Conservation (phyloP, 2,888 invertebrate species). For the Epistrophella euchroma region DNA sequence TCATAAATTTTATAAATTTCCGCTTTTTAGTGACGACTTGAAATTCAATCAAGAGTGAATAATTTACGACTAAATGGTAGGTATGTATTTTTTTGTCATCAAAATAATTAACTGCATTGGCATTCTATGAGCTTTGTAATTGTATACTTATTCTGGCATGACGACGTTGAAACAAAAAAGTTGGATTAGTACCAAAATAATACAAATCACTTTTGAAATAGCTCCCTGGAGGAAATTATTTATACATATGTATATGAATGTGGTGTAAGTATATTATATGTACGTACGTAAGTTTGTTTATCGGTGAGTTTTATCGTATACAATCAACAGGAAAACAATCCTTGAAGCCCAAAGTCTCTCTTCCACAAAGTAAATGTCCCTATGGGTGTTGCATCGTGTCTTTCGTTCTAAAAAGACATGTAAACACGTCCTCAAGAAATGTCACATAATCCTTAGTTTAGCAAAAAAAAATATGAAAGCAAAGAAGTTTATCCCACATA, state of each 20-base stretch:
- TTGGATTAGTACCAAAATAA: constrained; percentile 57
- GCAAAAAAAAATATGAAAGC: constrained; percentile 53
- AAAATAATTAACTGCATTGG: no score
- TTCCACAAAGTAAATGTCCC: constrained; percentile 22
- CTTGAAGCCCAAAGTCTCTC: constrained; percentile 40
- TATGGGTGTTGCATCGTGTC: background rate
- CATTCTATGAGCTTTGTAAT: no score
- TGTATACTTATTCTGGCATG: background rate
- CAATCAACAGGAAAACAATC: constrained; percentile 64
- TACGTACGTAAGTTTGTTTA: no score
- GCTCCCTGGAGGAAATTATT: constrained; percentile 36
- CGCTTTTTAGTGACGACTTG: no score
- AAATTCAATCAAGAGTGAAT: no score
- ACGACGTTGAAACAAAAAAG: background rate
- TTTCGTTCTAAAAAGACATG: constrained; percentile 39
- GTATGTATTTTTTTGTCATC: no score
- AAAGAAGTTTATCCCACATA: constrained; percentile 40
- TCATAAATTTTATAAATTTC: no score
- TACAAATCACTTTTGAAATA: constrained; percentile 58
- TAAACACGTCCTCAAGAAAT: constrained; percentile 60
- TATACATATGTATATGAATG: constrained; percentile 28
- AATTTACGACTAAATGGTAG: no score
- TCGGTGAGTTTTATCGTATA: constrained; percentile 15
- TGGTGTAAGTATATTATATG: no score
- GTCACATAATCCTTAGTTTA: constrained; percentile 52